Evolutionary conservation across 2,888 invertebrate species (phyloP), one percentile per base, ranked within the genome.

Genomic region (Mellilla xanthometata): DNA sequence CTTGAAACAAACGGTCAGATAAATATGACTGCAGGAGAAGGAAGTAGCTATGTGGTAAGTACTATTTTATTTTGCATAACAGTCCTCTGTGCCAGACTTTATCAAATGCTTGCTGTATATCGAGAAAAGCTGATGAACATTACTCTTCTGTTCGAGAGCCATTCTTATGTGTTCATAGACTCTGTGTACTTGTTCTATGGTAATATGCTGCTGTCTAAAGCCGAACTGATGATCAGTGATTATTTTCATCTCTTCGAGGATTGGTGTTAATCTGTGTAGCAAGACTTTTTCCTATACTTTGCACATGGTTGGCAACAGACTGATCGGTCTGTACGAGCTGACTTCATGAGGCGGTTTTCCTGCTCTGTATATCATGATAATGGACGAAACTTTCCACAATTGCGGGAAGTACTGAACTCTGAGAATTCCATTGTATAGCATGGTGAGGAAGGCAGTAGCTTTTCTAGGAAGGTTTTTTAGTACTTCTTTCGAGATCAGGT

Each of bases 1-100:
- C 51, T 4, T 34, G 7, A 12, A 49, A 56, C 10, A 28, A 32
- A 31, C 49, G 26, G 0, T 43, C 27, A 5, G 33, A 4, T 5
- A 54, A n/a, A 22, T 52, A 47, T 2, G 52, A 52, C 22, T 39
- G 28, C 1, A 56, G n/a, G 1, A 52, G 8, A 2, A 5, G 11
- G 12, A 11, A 40, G 2, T 30, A 28, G 12, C 19, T 29, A 5
- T 50, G 19, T 1, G 54, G 50, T 0, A 52, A 26, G 1, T 4
- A 5, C 0, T 12, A 44, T 33, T 47, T 55, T 40, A 54, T 11
- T 27, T 57, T 57, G 23, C 8, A 56, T 0, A 54, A 12, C 0
- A 56, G 43, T 0, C 55, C 54, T 0, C 49, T 15, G 26, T 58
- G 58, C 53, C 53, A 55, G 1, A 65, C 64, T 28, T 47, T 59